Evolutionary conservation across 2,113 vertebrate species (phyloP).

Genomic region (Dendropsophus ebraccatus): DNA sequence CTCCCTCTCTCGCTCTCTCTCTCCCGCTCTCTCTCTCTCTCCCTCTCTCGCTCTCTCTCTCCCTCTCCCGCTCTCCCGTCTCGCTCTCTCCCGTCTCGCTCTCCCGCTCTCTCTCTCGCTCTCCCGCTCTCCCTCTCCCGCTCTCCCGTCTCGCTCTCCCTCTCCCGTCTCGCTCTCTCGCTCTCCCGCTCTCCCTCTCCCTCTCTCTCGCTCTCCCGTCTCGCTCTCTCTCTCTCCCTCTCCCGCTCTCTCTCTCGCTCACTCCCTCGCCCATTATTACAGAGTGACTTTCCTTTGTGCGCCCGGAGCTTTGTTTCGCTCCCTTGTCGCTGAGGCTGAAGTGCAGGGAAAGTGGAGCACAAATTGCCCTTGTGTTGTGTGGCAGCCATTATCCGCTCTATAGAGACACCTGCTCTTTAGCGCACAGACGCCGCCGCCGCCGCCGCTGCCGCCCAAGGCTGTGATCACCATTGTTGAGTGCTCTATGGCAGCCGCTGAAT

Average conservation of each 20-base stretch:
- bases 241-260: background rate
- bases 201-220: too few species aligned
- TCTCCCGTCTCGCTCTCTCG: too few species aligned
- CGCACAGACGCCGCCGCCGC: too few species aligned
- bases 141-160: too few species aligned
- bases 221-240: background rate
- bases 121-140: too few species aligned
- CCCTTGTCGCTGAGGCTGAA: conserved; percentile 42
- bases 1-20: too few species aligned
- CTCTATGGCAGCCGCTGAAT: conserved; percentile 15
- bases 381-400: conserved; percentile 13
- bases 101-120: too few species aligned
- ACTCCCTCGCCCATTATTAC: background rate
- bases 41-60: too few species aligned
- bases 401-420: conserved; percentile 41
- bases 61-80: too few species aligned
- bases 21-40: too few species aligned
- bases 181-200: background rate
- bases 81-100: too few species aligned
- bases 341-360: conserved; percentile 4
- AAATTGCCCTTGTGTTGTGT: conserved; percentile 2
- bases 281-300: background rate
- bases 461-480: conserved; percentile 4
- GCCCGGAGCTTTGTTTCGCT: conserved; percentile 12
- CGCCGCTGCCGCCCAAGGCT: background rate